A percentile compares a stretch with the other conserved stretches of the same genome.
These are phyloP conservation scores for Macrosiphum euphorbiae DNA, from an alignment of 2,888 invertebrate genomes.

Conservation along the genomic window DNA sequence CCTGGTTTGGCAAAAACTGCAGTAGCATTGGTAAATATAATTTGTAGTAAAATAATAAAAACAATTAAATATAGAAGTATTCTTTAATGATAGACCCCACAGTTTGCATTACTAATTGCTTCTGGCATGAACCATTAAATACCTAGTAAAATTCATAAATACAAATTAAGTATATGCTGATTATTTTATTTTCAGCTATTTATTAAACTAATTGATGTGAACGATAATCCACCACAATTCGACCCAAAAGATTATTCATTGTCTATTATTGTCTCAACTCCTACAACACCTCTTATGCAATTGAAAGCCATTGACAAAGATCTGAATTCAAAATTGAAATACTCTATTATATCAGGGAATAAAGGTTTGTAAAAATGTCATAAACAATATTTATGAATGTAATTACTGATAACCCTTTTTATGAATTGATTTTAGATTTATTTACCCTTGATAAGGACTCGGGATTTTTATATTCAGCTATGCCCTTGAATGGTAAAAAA, in stretches of 20 bases:
- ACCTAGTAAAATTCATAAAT: conserved; percentile 18
- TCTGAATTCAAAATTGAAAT: conserved; percentile 81
- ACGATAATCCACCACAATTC: conserved; percentile 90
- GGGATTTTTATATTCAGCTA: conserved; percentile 86
- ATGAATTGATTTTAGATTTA: conserved; percentile 72
- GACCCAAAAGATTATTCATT: conserved; percentile 82
- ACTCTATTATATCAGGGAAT: conserved; percentile 80
- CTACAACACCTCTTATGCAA: conserved; percentile 86
- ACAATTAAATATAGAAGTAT: neutral
- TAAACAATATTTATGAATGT: neutral
- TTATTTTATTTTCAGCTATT: conserved; percentile 73
- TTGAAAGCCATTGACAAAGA: conserved; percentile 86
- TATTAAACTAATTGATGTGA: conserved; percentile 85
- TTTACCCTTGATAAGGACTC: conserved; percentile 83
- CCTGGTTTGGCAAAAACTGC: conserved; percentile 78
- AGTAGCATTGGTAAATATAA: conserved; percentile 79
- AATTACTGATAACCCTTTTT: conserved; percentile 6
- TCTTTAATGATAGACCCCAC: neutral
- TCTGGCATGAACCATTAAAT: neutral
- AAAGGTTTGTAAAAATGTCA: conserved; percentile 69
- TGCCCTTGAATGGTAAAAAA: conserved; percentile 78
- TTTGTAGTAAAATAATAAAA: conserved; percentile 9
- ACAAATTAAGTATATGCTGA: conserved; percentile 50
- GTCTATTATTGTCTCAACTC: conserved; percentile 87
- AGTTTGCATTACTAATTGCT: neutral